phyloP scores from a whole-genome alignment of 2,113 vertebrate species.

The Rhineura floridana region DNA sequence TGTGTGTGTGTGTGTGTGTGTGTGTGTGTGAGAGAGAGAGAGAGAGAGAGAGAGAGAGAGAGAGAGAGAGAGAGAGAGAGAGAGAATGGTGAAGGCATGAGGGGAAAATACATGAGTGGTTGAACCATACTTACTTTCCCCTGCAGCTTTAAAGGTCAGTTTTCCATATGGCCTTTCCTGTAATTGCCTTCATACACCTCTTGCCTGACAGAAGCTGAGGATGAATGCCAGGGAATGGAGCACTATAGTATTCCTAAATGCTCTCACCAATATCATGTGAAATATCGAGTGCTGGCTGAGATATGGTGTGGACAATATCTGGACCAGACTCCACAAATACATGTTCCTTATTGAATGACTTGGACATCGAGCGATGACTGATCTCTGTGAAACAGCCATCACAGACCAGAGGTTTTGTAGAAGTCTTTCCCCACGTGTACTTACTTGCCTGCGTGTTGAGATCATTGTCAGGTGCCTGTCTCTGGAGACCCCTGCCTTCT shows the following conservation, averaged over 20 bases:
- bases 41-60: background rate
- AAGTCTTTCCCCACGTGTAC: background rate
- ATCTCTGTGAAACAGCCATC: background rate
- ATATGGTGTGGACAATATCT: background rate
- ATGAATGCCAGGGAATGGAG: background rate
- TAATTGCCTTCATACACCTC: slow-evolving; percentile 4
- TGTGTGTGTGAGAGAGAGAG: background rate
- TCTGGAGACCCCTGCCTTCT: background rate
- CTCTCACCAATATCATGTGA: background rate
- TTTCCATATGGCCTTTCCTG: slow-evolving; percentile 31
- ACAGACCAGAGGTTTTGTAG: background rate
- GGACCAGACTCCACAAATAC: background rate
- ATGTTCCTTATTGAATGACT: background rate
- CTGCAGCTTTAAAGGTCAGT: slow-evolving; percentile 7
- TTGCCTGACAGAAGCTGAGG: slow-evolving; percentile 5
- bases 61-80: background rate
- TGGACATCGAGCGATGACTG: background rate
- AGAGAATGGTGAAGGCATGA: background rate
- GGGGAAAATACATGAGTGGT: background rate
- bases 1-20: background rate
- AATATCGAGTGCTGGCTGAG: background rate
- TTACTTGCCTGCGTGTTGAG: background rate
- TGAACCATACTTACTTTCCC: background rate
- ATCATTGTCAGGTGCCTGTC: background rate
- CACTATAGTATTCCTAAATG: background rate